Conservation (phyloP, 2,113 vertebrate species). For the Lethenteron reissneri region DNA sequence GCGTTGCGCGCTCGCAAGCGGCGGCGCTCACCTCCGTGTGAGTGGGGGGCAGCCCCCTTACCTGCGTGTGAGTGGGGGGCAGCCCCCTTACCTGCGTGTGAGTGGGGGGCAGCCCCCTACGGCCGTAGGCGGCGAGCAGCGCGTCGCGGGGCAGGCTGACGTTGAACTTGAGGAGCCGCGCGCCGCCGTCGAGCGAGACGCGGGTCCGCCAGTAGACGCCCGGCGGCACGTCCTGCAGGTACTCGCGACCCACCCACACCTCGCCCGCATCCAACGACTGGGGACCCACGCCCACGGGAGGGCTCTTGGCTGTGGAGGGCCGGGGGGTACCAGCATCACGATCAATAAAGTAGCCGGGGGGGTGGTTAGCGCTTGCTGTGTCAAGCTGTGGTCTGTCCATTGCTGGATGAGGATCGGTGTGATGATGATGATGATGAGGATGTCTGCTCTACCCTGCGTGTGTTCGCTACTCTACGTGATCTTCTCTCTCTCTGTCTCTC, state of each 20-base stretch:
- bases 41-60: constrained; percentile 54
- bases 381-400: not conserved
- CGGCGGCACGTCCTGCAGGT: constrained; percentile 72
- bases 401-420: not conserved
- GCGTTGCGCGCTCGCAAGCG: too few relatives aligned
- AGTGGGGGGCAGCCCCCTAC: constrained; percentile 86
- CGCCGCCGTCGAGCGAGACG: constrained; percentile 81
- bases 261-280: constrained; percentile 73
- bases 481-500: too few relatives aligned
- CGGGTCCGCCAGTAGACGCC: constrained; percentile 95
- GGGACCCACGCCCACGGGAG: not conserved
- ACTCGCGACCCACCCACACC: constrained; percentile 62
- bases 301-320: not conserved
- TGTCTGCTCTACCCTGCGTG: not conserved
- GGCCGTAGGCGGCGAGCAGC: constrained; percentile 79
- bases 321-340: not conserved
- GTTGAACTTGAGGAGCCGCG: constrained; percentile 86
- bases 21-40: constrained; percentile 68
- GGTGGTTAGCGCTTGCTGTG: not conserved
- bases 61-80: constrained; percentile 94
- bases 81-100: constrained; percentile 72
- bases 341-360: not conserved
- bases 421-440: not conserved
- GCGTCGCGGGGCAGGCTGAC: constrained; percentile 75
- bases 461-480: too few relatives aligned